Conservation (phyloP, 2,888 invertebrate genomes). For the Rhamnusium bicolor region DNA sequence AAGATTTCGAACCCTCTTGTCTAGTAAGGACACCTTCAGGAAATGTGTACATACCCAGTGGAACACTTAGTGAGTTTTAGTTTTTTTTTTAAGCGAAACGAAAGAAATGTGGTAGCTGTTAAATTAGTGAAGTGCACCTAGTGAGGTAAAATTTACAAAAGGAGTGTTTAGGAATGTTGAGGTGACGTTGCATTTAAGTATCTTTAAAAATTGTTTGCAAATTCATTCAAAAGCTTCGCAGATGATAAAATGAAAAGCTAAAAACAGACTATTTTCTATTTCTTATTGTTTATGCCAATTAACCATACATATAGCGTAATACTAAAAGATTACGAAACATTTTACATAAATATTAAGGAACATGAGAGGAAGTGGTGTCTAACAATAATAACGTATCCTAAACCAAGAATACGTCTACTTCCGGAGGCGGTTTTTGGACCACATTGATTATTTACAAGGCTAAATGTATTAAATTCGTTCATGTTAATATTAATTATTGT, state of each 20-base stretch:
- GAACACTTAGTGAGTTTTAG: conserved; percentile 75
- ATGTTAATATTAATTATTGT: background rate
- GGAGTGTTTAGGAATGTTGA: background rate
- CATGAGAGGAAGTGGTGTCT: conserved; percentile 9
- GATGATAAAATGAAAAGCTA: too few species aligned
- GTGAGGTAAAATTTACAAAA: conserved; percentile 2
- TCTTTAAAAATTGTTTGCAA: background rate
- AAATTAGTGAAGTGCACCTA: conserved; percentile 3
- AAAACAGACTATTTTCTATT: too few species aligned
- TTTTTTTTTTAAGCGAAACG: conserved; percentile 30
- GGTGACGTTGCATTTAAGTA: background rate
- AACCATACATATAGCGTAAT: background rate
- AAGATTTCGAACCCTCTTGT: conserved; percentile 91
- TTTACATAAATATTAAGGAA: conserved; percentile 8
- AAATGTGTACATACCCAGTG: conserved; percentile 94
- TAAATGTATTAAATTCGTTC: background rate
- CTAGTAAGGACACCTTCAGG: conserved; percentile 93
- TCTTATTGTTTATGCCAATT: too few species aligned
- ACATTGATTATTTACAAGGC: conserved; percentile 20
- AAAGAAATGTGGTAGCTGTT: background rate
- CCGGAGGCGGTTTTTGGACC: conserved; percentile 14
- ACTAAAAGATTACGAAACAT: background rate
- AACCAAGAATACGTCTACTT: conserved; percentile 16
- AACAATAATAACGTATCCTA: conserved; percentile 10
- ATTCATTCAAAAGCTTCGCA: too few species aligned